Evolutionary conservation across 92 coral and sea anemone genomes (phyloP).

Genomic region (Virgularia gustaviana): DNA sequence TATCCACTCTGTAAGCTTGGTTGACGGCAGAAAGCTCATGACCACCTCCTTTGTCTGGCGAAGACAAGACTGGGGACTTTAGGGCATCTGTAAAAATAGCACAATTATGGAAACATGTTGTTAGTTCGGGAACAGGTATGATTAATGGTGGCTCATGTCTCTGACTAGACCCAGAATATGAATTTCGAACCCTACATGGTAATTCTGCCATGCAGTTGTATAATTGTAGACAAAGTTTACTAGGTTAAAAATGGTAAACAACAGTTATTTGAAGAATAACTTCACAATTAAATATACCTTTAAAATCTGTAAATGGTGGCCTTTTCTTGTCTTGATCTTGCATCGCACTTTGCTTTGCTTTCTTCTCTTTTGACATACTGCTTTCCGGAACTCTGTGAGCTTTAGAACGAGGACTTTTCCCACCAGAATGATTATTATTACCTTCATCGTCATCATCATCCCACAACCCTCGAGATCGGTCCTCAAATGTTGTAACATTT

Average conservation of each 20-base stretch:
- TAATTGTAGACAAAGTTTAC: background rate
- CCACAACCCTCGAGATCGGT: constrained; percentile 42
- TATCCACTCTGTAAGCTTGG: constrained; percentile 26
- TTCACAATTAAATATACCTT: constrained; percentile 51
- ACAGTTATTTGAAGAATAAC: background rate
- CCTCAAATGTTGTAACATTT: constrained; percentile 68
- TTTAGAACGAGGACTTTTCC: constrained; percentile 37
- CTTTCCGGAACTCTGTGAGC: constrained; percentile 17
- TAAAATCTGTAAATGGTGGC: constrained; percentile 87
- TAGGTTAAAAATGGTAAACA: background rate
- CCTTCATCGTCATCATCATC: constrained; percentile 46
- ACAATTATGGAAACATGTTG: too few relatives aligned
- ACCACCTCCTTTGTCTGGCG: background rate
- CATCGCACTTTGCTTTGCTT: constrained; percentile 57
- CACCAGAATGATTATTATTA: constrained; percentile 35
- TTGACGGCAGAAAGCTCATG: constrained; percentile 26
- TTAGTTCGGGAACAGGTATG: too few relatives aligned
- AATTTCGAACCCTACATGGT: too few relatives aligned
- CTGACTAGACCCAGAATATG: too few relatives aligned
- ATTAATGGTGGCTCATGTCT: too few relatives aligned
- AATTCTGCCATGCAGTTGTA: too few relatives aligned
- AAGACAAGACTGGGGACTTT: background rate
- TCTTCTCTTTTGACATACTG: constrained; percentile 32
- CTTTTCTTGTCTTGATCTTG: constrained; percentile 28
- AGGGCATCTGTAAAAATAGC: constrained; percentile 21